Base-by-base conservation (phyloP, 2,113 vertebrate species). In the Carassius auratus region DNA sequence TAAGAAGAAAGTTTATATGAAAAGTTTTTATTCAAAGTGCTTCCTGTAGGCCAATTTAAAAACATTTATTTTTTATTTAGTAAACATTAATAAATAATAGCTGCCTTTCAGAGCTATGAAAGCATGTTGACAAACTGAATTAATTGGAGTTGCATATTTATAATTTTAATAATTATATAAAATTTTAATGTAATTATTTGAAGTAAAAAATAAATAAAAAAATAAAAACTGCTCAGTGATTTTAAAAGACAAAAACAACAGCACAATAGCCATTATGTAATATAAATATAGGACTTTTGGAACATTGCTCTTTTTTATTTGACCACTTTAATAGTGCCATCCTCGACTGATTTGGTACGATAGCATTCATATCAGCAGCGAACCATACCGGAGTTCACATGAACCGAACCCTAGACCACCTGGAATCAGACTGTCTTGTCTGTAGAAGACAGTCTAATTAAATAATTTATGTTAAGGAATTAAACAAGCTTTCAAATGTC, bases 391-490 rank as follows among this genome's bases (percentile, higher is more conserved):
- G 30, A 2, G 30, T 30, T 30, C 30, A 30, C 30, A 30, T 30
- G 30, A 30, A 30, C 30, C 2, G 30, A 30, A 30, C 30, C 30
- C 30, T 30, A 30, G 30, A 30, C 30, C 30, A 30, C 30, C 2
- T 30, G 30, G 30, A 30, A 30, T 30, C 30, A 30, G 30, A 2
- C 1, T 8, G 17, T 36, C 57, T 59, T 61, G n/a, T 48, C n/a
- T 62, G 7, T 45, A n/a, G 2, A 26, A 26, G 21, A 8, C 13
- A 5, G 9, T 73, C 38, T 45, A 74, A 74, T 13, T 7, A 80
- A 80, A 62, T 38, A 45, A 45, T 80, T 62, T 45, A 64, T 80
- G 57, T 14, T 80, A 80, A 5, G 36, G 36, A 38, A 42, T 42
- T 9, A 80, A 80, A 80, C 36, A 48, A 30, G 36, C 36, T 48